These are phyloP conservation scores for Phytoseiulus persimilis DNA, from an alignment of 2,888 invertebrate genomes.

Conservation along the genomic window DNA sequence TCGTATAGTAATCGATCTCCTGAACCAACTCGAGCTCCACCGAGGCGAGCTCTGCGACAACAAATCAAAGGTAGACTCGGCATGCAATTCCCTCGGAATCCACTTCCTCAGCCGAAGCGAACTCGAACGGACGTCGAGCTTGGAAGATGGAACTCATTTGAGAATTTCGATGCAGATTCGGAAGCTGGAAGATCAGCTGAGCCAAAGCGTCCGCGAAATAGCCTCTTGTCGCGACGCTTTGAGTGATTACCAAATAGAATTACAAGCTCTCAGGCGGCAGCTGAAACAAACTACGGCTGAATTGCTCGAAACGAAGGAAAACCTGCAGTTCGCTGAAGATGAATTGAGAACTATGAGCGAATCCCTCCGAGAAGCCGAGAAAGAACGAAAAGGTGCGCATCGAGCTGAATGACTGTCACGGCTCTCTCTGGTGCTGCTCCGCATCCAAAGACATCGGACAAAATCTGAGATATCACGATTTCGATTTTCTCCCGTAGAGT, in stretches of 20 bases:
- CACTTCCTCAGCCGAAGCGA: too few species aligned
- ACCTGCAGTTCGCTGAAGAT: constrained; percentile 27
- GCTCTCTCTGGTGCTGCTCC: too few species aligned
- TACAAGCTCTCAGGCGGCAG: constrained; percentile 22
- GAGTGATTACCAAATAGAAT: constrained; percentile 8
- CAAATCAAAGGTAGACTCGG: not conserved
- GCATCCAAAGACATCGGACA: not conserved
- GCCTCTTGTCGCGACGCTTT: constrained; percentile 24
- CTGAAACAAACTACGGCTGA: not conserved
- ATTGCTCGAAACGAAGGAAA: constrained; percentile 6
- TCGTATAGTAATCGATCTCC: constrained; percentile 11
- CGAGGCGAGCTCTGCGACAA: constrained; percentile 9
- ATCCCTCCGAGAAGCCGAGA: not conserved
- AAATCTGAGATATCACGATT: not conserved
- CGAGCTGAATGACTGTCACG: not conserved
- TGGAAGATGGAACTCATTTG: not conserved
- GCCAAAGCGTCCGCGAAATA: constrained; percentile 12
- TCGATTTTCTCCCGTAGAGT: not conserved
- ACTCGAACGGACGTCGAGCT: not conserved
- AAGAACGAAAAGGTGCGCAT: not conserved
- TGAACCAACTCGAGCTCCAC: constrained; percentile 1
- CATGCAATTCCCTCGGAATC: too few species aligned
- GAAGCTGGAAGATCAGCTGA: constrained; percentile 16
- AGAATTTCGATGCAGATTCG: not conserved
- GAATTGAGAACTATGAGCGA: constrained; percentile 14